Base-by-base conservation (phyloP, 2,113 vertebrate genomes). In the Tychaedon coryphoeus region DNA sequence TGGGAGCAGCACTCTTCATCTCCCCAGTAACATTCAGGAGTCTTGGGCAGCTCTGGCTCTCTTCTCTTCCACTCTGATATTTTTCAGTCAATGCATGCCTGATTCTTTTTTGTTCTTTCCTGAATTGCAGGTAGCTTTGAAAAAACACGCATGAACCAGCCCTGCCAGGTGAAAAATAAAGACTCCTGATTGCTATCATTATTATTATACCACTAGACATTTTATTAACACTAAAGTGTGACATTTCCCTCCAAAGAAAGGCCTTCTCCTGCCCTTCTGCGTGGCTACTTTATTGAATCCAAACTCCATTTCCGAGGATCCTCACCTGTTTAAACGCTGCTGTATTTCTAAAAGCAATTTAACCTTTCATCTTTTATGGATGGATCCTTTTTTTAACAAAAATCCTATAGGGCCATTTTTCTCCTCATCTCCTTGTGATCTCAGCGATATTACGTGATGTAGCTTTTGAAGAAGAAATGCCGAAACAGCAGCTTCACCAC, bases 381-480 rank as follows among this genome's bases (percentile, higher is more conserved):
- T 96, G 91, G 95, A 93, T 92, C 86, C 83, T 91, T 96, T 96
- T 96, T 97, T 94, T 91, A 93, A 95, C 92, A 94, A 97, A 96
- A 96, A 95, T 96, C 96, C 96, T 97, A 91, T 95, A 85, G 96
- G 96, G 93, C 92, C 92, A 93, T 97, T 97, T 97, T 97, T 95
- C 96, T 95, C 73, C 96, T 95, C 95, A 69, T 96, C 88, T 96
- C 91, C 94, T 89, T 97, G 95, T 97, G 96, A 97, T 97, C 96
- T 97, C 92, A 77, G 96, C 34, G 86, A 95, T 97, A 93, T 91
- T 96, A 94, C 95, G 86, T 93, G 96, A 93, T 96, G 95, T 87
- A 94, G 93, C 96, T 95, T 97, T 96, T 97, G 96, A 96, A 97
- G 96, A 95, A 96, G 93, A 97, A 97, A 96, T 97, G 95, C 95